Conservation (phyloP, 2,888 invertebrate genomes). For the Caenorhabditis uteleia region DNA sequence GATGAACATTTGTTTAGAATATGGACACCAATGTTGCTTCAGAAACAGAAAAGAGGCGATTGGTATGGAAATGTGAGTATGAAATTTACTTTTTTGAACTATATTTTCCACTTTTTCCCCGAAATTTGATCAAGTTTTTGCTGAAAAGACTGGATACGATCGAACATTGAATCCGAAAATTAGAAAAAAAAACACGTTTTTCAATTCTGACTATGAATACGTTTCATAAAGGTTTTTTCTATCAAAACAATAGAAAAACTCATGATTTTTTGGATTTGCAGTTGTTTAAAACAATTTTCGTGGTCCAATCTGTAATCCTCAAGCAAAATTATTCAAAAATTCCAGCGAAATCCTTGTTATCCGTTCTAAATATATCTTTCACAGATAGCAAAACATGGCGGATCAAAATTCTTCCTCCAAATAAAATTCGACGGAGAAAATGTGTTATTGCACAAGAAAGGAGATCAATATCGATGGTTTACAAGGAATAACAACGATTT, state of each 20-base stretch:
- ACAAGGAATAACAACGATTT: constrained; percentile 60
- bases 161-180: no score
- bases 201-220: no score
- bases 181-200: no score
- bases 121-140: no score
- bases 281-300: no score
- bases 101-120: background rate
- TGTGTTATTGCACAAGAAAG: constrained; percentile 58
- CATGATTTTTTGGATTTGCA: no score
- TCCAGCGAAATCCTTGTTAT: background rate
- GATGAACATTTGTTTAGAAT: constrained; percentile 41
- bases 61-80: constrained; percentile 33
- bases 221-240: no score
- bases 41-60: constrained; percentile 33
- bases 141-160: no score
- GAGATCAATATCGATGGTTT: constrained; percentile 58
- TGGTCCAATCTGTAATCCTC: no score
- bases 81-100: background rate
- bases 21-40: constrained; percentile 39
- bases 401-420: constrained; percentile 58
- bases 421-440: constrained; percentile 68
- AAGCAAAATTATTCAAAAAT: no score
- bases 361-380: background rate
- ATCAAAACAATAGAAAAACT: background rate
- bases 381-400: constrained; percentile 36